Evolutionary conservation across 2,797 vertebrate genomes (phyloP), one percentile per base, ranked within the genome.

Genomic region (Chelon labrosus): DNA sequence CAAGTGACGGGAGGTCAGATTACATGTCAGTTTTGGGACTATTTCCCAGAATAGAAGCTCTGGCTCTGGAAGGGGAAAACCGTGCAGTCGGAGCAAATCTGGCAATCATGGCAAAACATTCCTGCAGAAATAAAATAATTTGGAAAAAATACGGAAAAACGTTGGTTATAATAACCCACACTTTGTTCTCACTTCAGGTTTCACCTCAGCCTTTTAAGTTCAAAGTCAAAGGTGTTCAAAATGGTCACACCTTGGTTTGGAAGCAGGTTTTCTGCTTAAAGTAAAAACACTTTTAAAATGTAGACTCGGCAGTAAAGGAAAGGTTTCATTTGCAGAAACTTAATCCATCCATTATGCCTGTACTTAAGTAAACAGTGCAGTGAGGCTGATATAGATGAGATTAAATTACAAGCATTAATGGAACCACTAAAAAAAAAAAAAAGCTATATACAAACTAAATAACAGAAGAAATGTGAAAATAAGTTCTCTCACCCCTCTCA

Each of bases 1-100:
- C 2, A 49, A 57, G 10, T 72, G 35, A 77, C 53, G 59, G n/a
- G 10, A 49, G 8, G 3, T 31, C 53, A 35, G 53, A 35, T 55
- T 55, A 55, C 4, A 35, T 14, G 4, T 51, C 19, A 25, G 50
- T 6, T 41, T 11, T 12, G 12, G 10, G 12, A 41, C 10, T 41
- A 12, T 10, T 41, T 41, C 39, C 12, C 39, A 41, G 39, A 41
- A 41, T 35, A 41, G 3, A 41, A 3, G 39, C 7, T 2, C 16
- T 47, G 44, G 49, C 20, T 51, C 49, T 22, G 49, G 19, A 35
- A 35, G 31, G 7, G 31, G 31, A 35, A 35, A 35, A 35, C 7
- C 31, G 7, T 8, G 31, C 31, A 6, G 7, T 31, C 31, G 31
- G 31, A 31, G 46, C 11, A n/a, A 17, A 14, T n/a, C 44, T 46